Evolutionary conservation across 2,888 invertebrate genomes (phyloP).

Genomic region (Ennomos quercinarius): DNA sequence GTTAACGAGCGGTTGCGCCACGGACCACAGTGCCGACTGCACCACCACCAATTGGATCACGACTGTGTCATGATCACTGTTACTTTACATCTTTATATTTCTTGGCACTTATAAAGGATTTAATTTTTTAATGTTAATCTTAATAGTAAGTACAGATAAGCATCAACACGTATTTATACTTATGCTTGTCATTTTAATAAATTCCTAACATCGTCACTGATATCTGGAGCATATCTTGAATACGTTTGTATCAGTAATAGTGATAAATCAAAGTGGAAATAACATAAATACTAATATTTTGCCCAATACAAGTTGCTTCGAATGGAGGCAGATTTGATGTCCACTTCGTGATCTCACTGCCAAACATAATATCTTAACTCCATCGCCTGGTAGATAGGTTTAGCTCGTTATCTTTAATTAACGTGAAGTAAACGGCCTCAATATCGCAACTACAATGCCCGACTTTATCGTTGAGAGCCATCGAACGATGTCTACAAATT

Average conservation of each 20-base stretch:
- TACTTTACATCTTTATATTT: slow-evolving; percentile 37
- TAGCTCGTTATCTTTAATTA: slow-evolving; percentile 72
- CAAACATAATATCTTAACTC: slow-evolving; percentile 38
- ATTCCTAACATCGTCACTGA: slow-evolving; percentile 14
- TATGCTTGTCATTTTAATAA: slow-evolving; percentile 2
- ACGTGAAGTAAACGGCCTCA: slow-evolving; percentile 66
- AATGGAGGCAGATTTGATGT: slow-evolving; percentile 21
- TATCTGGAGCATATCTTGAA: slow-evolving; percentile 27
- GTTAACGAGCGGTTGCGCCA: slow-evolving; percentile 78
- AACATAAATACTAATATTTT: slow-evolving; percentile 19
- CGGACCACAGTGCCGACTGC: slow-evolving; percentile 38
- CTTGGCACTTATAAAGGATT: slow-evolving; percentile 10
- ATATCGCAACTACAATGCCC: slow-evolving; percentile 66
- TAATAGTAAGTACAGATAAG: not conserved
- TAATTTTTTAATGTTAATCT: slow-evolving; percentile 3
- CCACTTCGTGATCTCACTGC: slow-evolving; percentile 34
- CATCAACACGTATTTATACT: not conserved
- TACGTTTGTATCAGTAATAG: slow-evolving; percentile 10
- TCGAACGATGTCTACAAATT: slow-evolving; percentile 73
- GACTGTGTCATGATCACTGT: slow-evolving; percentile 51
- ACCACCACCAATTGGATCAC: slow-evolving; percentile 52
- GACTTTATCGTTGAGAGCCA: slow-evolving; percentile 64
- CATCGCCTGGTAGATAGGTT: slow-evolving; percentile 45
- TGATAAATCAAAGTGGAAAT: slow-evolving; percentile 22
- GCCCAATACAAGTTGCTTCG: not conserved